Base-by-base conservation (phyloP, 2,113 vertebrate species). In the Tricholaema leucomelas region DNA sequence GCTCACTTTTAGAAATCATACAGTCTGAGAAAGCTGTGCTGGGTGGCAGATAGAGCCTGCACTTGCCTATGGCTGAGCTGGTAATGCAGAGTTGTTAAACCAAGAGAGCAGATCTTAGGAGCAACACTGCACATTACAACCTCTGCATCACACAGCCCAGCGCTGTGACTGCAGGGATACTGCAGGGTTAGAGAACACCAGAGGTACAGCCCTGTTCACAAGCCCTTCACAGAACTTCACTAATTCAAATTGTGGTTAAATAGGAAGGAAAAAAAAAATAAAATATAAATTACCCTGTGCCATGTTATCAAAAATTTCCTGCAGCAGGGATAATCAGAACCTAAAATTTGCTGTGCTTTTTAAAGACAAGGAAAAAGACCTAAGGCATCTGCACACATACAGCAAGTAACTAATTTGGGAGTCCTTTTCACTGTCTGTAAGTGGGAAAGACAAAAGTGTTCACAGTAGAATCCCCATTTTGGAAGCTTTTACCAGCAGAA, bases 1-100 rank as follows among this genome's bases (percentile, higher is more conserved):
- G 33, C 15, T 87, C 72, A 58, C 2, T 16, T 84, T 67, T 38
- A 86, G 65, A 83, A 69, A 91, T 30, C 46, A 16, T 23, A 52
- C 4, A 46, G 70, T 78, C 70, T 88, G 63, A 74, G 75, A 87
- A 82, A 42, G 33, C 71, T 86, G 23, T 27, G 24, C 9, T 64
- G 60, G 24, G 59, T 82, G 42, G 61, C 44, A 36, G 84, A 79
- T 25, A 46, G 0, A 90, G 78, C 61, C 66, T 23, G 5, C 71
- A 64, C 17, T 38, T 61, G 69, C 50, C 91, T 88, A 19, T 79
- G 81, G 79, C 69, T 79, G 59, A 94, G 79, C 65, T 81, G 42
- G 83, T 81, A 92, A 88, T 88, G 88, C 93, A 65, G 88, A 96
- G 91, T 3, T 87, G 79, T 91, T 95, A 93, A 94, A 91, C 88